Evolutionary conservation across 1,140 invertebrate species (phyloP).

Genomic region (Pantala flavescens): DNA sequence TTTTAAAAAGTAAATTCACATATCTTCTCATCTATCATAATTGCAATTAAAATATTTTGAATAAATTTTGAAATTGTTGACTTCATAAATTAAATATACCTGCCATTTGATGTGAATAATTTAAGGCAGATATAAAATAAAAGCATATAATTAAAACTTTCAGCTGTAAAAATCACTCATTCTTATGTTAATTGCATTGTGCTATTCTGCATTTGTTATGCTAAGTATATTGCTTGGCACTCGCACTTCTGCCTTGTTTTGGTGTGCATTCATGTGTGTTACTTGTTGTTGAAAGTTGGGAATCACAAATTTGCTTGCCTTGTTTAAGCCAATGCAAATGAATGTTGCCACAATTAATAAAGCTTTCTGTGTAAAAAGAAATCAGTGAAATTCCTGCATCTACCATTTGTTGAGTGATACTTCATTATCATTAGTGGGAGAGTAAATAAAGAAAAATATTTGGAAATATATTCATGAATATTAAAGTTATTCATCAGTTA

Average conservation of each 20-base stretch:
- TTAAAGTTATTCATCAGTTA: too few relatives aligned
- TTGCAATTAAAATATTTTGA: too few relatives aligned
- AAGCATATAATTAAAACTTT: too few relatives aligned
- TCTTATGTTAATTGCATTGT: constrained; percentile 7
- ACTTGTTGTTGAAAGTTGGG: background rate
- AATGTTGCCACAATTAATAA: background rate
- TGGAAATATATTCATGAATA: too few relatives aligned
- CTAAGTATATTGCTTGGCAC: background rate
- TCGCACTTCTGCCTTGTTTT: constrained; percentile 5
- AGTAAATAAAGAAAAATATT: too few relatives aligned
- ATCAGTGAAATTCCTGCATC: background rate
- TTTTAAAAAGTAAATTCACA: too few relatives aligned
- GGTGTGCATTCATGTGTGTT: background rate
- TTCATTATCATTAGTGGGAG: background rate
- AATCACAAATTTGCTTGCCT: constrained; percentile 2
- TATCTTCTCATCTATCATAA: too few relatives aligned
- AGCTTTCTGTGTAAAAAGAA: background rate
- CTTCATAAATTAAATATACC: too few relatives aligned
- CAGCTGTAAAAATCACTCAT: constrained; percentile 1
- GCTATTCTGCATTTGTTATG: constrained; percentile 9
- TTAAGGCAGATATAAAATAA: too few relatives aligned
- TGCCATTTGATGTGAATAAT: too few relatives aligned
- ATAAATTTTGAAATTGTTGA: background rate
- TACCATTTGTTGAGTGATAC: background rate
- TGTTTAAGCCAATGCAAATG: constrained; percentile 5